Evolutionary conservation across 2,888 invertebrate genomes (phyloP).

Genomic region (Drosophila kuntzei): DNA sequence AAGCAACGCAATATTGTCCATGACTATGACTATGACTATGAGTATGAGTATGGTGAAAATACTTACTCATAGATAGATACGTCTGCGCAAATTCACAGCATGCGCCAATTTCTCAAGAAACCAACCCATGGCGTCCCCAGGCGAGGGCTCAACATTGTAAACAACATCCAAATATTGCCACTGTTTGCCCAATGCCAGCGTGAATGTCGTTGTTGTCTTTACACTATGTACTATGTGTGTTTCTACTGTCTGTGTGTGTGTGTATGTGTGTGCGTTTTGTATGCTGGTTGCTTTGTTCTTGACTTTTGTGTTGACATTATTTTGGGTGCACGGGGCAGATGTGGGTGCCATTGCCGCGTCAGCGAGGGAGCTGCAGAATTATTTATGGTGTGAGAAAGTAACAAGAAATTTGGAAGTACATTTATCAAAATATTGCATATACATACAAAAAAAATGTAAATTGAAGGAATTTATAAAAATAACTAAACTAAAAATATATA

Average conservation of each 20-base stretch:
- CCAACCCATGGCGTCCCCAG: conserved; percentile 67
- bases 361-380: conserved; percentile 30
- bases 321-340: conserved; percentile 55
- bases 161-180: conserved; percentile 73
- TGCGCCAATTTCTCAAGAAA: conserved; percentile 80
- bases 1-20: conserved; percentile 76
- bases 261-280: conserved; percentile 16
- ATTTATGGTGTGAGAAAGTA: conserved; percentile 51
- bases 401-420: conserved; percentile 14
- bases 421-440: not conserved
- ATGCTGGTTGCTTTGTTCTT: conserved; percentile 67
- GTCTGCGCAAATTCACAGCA: conserved; percentile 71
- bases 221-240: conserved; percentile 1
- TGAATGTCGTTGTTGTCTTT: conserved; percentile 13
- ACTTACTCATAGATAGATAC: conserved; percentile 51
- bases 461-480: not conserved
- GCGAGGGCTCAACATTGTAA: conserved; percentile 70
- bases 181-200: conserved; percentile 58
- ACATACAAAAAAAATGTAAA: not conserved
- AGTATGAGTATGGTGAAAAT: conserved; percentile 49
- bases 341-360: conserved; percentile 52
- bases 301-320: conserved; percentile 72
- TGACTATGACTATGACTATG: conserved; percentile 52
- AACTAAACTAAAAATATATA: no score
- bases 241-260: conserved; percentile 24